A percentile compares a stretch with the other conserved stretches of the same genome.
Evolutionary conservation across 2,888 invertebrate genomes (phyloP).

Genomic region (Agrilus cyanescens): DNA sequence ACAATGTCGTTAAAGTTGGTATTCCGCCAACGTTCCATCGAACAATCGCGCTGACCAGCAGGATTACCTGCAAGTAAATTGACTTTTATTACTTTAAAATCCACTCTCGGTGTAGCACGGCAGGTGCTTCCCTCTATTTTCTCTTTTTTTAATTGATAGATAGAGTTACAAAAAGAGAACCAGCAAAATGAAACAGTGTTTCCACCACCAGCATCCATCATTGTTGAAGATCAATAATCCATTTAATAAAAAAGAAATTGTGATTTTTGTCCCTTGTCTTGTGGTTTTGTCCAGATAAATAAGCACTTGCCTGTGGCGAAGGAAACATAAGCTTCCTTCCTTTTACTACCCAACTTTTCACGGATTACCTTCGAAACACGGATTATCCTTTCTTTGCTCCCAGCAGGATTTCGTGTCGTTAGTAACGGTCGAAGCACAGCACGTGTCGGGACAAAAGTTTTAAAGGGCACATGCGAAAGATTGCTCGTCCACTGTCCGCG

Average conservation of each 20-base stretch:
- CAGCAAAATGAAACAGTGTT: no score
- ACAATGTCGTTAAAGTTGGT: slow-evolving; percentile 36
- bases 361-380: slow-evolving; percentile 35
- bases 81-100: no score
- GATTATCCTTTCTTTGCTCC: slow-evolving; percentile 34
- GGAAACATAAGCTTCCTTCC: slow-evolving; percentile 16
- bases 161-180: no score
- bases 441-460: slow-evolving; percentile 57
- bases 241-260: no score
- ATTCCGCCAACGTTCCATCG: slow-evolving; percentile 26
- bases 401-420: slow-evolving; percentile 35
- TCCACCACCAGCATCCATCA: no score
- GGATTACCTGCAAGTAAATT: slow-evolving; percentile 22
- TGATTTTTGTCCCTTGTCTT: no score
- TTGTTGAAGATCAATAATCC: no score
- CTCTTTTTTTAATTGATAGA: no score
- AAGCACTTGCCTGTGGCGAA: no score
- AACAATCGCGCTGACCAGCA: slow-evolving; percentile 27
- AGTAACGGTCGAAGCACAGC: slow-evolving; percentile 43
- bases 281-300: no score
- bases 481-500: slow-evolving; percentile 42
- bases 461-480: slow-evolving; percentile 49
- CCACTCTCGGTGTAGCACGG: no score
- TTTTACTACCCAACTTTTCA: slow-evolving; percentile 26
- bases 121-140: no score